Percentiles rank a stretch among this genome's conserved stretches.
Conservation (phyloP, 2,113 vertebrate genomes). For the Leucopternis melanops region DNA sequence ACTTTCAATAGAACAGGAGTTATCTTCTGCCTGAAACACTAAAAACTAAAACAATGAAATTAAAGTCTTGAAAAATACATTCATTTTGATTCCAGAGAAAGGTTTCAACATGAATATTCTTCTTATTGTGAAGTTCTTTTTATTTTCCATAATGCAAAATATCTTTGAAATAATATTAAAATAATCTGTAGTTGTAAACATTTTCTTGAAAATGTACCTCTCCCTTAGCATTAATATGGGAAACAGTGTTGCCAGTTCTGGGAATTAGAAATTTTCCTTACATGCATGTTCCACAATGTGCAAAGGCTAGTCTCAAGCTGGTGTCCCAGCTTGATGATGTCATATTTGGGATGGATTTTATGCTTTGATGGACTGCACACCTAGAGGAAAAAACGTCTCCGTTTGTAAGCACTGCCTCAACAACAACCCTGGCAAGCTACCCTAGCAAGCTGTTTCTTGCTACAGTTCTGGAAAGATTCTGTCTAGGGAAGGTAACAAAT, state of each 20-base stretch:
- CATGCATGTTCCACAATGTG: background rate
- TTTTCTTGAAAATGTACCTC: background rate
- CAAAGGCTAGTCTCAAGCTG: background rate
- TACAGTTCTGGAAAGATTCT: background rate
- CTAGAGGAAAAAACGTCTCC: background rate
- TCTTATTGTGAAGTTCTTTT: background rate
- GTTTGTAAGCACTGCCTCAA: background rate
- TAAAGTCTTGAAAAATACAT: background rate
- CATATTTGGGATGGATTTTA: background rate
- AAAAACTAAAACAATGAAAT: background rate
- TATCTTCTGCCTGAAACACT: background rate
- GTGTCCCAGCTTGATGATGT: background rate
- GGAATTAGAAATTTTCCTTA: background rate
- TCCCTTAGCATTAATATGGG: background rate
- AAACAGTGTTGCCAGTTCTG: background rate
- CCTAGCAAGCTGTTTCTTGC: background rate
- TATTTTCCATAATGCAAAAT: background rate
- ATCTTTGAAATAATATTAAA: background rate
- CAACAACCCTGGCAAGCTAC: background rate
- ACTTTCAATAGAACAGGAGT: background rate
- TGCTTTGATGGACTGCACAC: background rate
- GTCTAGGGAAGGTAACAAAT: background rate
- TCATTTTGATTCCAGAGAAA: background rate
- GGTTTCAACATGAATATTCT: background rate
- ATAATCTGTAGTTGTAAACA: background rate